Conservation (phyloP, 2,113 vertebrate species). For the Triplophysa tibetana region DNA sequence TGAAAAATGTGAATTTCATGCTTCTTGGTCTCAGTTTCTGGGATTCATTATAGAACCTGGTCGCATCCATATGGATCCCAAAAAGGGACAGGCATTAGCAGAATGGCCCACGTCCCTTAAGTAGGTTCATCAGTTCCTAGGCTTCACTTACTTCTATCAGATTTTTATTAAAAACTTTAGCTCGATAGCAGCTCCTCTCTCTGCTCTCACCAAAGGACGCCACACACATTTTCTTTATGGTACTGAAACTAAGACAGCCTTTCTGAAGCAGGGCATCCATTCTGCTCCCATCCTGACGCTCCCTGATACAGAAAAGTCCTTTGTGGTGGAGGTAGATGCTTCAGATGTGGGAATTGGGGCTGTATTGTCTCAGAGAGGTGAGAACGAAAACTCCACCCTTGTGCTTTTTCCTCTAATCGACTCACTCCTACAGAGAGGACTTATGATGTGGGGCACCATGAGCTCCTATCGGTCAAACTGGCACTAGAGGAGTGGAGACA, state of each 20-base stretch:
- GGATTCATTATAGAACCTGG: neutral
- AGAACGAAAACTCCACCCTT: neutral
- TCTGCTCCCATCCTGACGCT: neutral
- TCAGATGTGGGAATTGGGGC: too few species aligned
- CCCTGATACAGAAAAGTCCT: neutral
- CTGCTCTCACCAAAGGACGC: neutral
- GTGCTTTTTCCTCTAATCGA: neutral
- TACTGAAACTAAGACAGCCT: neutral
- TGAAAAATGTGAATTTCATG: too few species aligned
- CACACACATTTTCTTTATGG: neutral
- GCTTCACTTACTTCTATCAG: neutral
- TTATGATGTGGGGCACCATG: neutral
- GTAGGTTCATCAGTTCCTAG: neutral
- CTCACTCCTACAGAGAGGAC: too few species aligned
- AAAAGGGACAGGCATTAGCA: neutral
- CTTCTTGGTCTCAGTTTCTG: too few species aligned
- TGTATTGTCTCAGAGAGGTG: too few species aligned
- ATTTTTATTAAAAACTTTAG: neutral
- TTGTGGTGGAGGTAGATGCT: neutral
- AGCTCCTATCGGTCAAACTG: neutral
- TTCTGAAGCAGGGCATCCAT: neutral
- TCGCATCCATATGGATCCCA: neutral
- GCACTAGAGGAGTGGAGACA: slow-evolving; percentile 10
- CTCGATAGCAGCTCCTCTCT: neutral
- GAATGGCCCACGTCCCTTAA: neutral